These are phyloP conservation scores for Scaptomyza polygonia DNA, from an alignment of 2,888 invertebrate species.

Conservation along the genomic window DNA sequence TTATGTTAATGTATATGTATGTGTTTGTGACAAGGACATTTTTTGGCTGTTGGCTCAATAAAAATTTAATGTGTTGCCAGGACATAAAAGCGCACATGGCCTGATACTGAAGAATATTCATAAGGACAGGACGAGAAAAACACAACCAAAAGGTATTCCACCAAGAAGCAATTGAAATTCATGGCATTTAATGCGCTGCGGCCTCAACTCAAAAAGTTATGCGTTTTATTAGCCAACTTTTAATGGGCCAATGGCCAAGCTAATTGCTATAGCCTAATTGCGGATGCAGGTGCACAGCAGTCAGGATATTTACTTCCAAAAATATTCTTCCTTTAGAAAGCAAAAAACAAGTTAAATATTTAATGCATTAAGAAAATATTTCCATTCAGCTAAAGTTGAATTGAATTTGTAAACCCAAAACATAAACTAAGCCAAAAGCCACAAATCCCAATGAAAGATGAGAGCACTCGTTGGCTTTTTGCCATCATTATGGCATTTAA, in stretches of 20 bases:
- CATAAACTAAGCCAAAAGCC: slow-evolving; percentile 21
- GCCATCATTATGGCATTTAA: slow-evolving; percentile 40
- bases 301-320: slow-evolving; percentile 12
- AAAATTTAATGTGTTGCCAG: slow-evolving; percentile 66
- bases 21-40: slow-evolving; percentile 40
- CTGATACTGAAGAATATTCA: slow-evolving; percentile 69
- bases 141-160: neutral
- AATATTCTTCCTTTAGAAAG: neutral
- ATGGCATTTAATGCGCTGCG: slow-evolving; percentile 45
- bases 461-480: slow-evolving; percentile 27
- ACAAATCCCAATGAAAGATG: slow-evolving; percentile 39
- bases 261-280: slow-evolving; percentile 50
- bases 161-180: slow-evolving; percentile 68
- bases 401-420: slow-evolving; percentile 24
- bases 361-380: neutral
- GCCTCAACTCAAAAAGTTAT: slow-evolving; percentile 18
- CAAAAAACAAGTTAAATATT: neutral
- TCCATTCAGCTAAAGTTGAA: slow-evolving; percentile 9
- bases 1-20: slow-evolving; percentile 23
- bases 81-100: slow-evolving; percentile 56
- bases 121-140: slow-evolving; percentile 37
- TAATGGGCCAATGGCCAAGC: slow-evolving; percentile 24
- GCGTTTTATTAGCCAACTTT: slow-evolving; percentile 41
- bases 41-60: slow-evolving; percentile 56
- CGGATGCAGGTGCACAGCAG: slow-evolving; percentile 50